A percentile compares a stretch with the other conserved stretches of the same genome.
These are phyloP conservation scores for Muntiacus reevesi DNA, from an alignment of 2,113 vertebrate genomes.

Conservation along the genomic window DNA sequence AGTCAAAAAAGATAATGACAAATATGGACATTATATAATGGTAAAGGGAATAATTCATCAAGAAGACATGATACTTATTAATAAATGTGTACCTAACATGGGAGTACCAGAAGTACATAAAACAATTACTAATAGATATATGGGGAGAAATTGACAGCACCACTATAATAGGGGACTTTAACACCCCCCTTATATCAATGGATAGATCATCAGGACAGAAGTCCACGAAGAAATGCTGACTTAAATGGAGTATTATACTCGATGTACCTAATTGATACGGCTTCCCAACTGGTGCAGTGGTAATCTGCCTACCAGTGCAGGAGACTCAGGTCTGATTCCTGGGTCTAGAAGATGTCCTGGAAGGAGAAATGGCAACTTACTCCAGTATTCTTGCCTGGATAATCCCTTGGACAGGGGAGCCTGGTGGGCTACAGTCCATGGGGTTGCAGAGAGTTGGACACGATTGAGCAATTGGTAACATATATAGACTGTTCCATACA, in stretches of 20 bases:
- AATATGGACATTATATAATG: neutral
- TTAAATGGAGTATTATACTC: neutral
- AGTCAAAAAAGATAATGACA: neutral
- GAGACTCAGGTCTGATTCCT: neutral
- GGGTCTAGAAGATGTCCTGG: neutral
- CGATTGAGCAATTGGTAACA: neutral
- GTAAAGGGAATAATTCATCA: neutral
- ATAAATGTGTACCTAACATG: neutral
- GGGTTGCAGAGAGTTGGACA: neutral
- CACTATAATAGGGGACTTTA: neutral
- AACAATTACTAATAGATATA: neutral
- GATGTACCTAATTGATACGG: neutral
- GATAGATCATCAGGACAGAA: neutral
- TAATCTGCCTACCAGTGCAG: neutral
- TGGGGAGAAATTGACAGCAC: neutral
- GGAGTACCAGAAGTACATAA: neutral
- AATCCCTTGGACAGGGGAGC: neutral
- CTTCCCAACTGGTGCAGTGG: neutral
- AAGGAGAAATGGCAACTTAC: neutral
- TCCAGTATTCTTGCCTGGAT: neutral
- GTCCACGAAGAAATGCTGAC: neutral
- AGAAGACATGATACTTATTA: neutral
- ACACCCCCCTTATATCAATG: neutral
- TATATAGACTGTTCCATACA: neutral
- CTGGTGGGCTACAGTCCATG: neutral